Conservation (phyloP, 2,888 invertebrate genomes). For the Celastrina argiolus region DNA sequence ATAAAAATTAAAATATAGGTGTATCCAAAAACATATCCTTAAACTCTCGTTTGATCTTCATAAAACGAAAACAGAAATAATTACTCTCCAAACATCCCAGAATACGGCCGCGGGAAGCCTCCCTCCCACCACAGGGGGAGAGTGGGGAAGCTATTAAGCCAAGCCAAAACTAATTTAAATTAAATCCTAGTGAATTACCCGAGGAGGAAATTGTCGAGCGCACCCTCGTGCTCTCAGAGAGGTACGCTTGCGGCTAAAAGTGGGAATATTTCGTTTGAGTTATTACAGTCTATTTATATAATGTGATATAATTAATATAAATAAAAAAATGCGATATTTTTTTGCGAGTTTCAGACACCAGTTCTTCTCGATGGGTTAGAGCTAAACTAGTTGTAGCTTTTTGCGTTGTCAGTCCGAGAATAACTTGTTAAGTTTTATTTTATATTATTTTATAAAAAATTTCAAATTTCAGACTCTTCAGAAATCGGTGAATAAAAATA, state of each 20-base stretch:
- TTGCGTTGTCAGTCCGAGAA: no score
- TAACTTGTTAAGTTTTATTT: no score
- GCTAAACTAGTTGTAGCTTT: no score
- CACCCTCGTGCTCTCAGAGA: conserved; percentile 70
- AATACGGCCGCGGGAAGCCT: conserved; percentile 57
- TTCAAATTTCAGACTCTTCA: no score
- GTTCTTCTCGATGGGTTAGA: no score
- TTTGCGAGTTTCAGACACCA: no score
- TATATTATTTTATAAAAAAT: no score
- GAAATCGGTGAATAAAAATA: no score
- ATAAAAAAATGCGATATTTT: no score
- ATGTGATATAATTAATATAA: no score
- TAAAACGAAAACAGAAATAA: conserved; percentile 28
- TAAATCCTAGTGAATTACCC: conserved; percentile 86
- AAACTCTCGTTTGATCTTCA: neutral
- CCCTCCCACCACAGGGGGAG: conserved; percentile 67
- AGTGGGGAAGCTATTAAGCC: conserved; percentile 91
- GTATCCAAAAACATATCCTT: neutral
- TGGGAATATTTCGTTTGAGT: conserved; percentile 26
- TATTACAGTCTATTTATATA: neutral
- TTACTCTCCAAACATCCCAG: conserved; percentile 43
- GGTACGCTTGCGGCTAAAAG: conserved; percentile 46
- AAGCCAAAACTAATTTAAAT: conserved; percentile 90
- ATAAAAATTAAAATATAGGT: no score
- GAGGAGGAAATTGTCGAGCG: conserved; percentile 78